phyloP scores from a whole-genome alignment of 1,140 invertebrate genomes.

The Calliopsis andreniformis region DNA sequence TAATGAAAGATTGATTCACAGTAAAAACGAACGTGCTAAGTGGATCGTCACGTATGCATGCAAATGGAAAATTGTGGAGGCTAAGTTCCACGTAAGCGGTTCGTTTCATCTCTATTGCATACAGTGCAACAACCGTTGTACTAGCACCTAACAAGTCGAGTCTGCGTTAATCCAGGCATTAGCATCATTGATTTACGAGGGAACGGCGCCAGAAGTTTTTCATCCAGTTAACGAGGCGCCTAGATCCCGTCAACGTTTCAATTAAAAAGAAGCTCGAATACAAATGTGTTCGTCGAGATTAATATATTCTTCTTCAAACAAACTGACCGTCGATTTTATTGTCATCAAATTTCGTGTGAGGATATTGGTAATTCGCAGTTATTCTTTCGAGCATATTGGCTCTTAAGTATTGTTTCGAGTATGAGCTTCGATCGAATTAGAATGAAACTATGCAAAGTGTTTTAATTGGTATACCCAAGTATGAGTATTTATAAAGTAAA shows the following conservation, averaged over 20 bases:
- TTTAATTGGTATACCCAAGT: too few species aligned
- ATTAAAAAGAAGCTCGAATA: constrained; percentile 8
- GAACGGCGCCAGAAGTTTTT: constrained; percentile 52
- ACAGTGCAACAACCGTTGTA: constrained; percentile 38
- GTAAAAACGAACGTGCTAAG: constrained; percentile 22
- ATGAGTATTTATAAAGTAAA: too few species aligned
- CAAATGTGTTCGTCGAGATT: background rate
- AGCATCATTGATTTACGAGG: constrained; percentile 54
- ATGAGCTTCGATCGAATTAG: too few species aligned
- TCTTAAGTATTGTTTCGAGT: too few species aligned
- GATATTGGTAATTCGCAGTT: too few species aligned
- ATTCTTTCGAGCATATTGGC: too few species aligned
- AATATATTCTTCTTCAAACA: too few species aligned
- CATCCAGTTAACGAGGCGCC: constrained; percentile 35
- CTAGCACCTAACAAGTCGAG: constrained; percentile 43
- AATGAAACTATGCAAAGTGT: too few species aligned
- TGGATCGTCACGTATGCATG: constrained; percentile 14
- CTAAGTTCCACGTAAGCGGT: constrained; percentile 25
- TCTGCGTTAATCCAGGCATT: constrained; percentile 50
- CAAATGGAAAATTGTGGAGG: constrained; percentile 34
- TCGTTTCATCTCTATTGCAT: constrained; percentile 5
- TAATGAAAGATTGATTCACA: background rate
- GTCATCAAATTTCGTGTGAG: too few species aligned
- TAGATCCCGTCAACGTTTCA: constrained; percentile 29
- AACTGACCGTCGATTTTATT: too few species aligned